Evolutionary conservation across 2,888 invertebrate genomes (phyloP).

Genomic region (Drosophila picticornis): DNA sequence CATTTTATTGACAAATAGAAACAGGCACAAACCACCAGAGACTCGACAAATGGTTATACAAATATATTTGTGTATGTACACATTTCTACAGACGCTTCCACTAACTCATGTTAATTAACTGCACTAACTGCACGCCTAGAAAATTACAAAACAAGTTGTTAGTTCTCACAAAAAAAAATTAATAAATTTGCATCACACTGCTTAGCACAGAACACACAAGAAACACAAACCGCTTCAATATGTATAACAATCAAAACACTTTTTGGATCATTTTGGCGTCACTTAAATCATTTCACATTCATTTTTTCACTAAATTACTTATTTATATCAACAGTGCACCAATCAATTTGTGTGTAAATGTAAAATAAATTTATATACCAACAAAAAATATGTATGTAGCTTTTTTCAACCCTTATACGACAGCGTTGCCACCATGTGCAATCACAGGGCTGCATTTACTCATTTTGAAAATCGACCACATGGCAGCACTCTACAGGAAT

Average conservation of each 20-base stretch:
- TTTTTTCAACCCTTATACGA: conserved; percentile 6
- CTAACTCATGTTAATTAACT: not conserved
- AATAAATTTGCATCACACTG: not conserved
- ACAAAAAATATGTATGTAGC: conserved; percentile 34
- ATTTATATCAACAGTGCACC: conserved; percentile 1
- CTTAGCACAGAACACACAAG: not conserved
- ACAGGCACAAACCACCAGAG: conserved; percentile 19
- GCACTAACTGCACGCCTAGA: conserved; percentile 15
- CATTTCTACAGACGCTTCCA: not conserved
- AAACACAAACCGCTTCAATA: not conserved
- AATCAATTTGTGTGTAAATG: not conserved
- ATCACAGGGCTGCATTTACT: conserved; percentile 21
- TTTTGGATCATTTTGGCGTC: not conserved
- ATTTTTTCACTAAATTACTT: not conserved
- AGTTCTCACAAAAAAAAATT: not conserved
- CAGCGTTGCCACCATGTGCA: conserved; percentile 24
- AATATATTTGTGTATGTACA: not conserved
- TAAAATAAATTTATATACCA: conserved; percentile 21
- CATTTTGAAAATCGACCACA: fast-evolving
- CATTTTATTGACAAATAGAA: conserved; percentile 46
- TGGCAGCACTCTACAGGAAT: conserved; percentile 10
- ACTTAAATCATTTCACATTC: not conserved
- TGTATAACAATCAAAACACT: not conserved
- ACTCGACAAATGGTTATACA: not conserved
- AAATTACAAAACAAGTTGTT: conserved; percentile 13